These are phyloP conservation scores for Diplodus puntazzo DNA, from an alignment of 2,797 vertebrate genomes.

Conservation along the genomic window DNA sequence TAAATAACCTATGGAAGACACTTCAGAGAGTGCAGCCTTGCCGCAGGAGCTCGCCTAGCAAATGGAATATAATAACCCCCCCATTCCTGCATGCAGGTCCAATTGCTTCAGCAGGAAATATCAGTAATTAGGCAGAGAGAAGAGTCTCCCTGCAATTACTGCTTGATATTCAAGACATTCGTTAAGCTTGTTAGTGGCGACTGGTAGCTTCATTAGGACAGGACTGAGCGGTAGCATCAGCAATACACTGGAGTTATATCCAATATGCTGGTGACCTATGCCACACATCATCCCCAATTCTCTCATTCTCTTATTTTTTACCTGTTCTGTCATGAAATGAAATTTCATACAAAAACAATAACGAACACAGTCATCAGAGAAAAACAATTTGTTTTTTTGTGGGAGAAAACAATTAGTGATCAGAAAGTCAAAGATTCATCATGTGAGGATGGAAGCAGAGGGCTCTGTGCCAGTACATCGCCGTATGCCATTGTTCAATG, in stretches of 20 bases:
- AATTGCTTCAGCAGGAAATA: conserved; percentile 70
- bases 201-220: conserved; percentile 68
- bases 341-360: not conserved
- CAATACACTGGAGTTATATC: conserved; percentile 63
- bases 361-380: conserved; percentile 4
- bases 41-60: conserved; percentile 68
- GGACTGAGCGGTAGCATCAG: conserved; percentile 44
- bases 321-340: conserved; percentile 24
- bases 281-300: conserved; percentile 18
- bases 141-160: conserved; percentile 73
- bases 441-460: not conserved
- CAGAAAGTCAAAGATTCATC: not conserved
- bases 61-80: conserved; percentile 71
- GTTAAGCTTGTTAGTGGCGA: conserved; percentile 77
- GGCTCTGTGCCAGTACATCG: not conserved
- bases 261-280: conserved; percentile 50
- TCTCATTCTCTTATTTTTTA: conserved; percentile 31
- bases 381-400: not conserved
- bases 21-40: conserved; percentile 62
- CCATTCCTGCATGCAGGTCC: conserved; percentile 48
- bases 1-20: conserved; percentile 73
- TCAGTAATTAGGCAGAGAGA: conserved; percentile 77
- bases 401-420: not conserved
- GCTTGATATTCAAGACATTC: conserved; percentile 72
- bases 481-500: not conserved